These are phyloP conservation scores for Anguilla megastoma DNA, from an alignment of 2,797 vertebrate genomes.

Conservation along the genomic window DNA sequence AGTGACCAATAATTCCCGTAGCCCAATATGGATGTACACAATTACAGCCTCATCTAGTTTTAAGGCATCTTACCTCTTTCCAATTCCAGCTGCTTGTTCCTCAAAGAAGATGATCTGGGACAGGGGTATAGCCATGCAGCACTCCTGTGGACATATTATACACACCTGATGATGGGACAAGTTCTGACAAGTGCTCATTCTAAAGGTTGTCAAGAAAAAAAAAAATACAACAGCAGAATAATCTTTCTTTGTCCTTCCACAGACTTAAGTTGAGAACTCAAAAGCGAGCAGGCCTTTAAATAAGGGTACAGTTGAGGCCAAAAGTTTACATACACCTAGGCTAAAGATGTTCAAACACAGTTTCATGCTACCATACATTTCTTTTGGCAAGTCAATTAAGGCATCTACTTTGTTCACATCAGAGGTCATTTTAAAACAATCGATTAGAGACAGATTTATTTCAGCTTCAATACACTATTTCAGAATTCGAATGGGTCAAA, in stretches of 20 bases:
- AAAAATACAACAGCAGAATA: not conserved
- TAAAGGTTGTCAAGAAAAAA: not conserved
- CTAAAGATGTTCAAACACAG: too few species aligned
- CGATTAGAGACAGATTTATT: too few species aligned
- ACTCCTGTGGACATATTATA: slow-evolving; percentile 74
- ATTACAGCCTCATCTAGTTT: not conserved
- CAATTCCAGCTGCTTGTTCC: slow-evolving; percentile 93
- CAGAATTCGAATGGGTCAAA: too few species aligned
- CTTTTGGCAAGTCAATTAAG: too few species aligned
- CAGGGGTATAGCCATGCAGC: slow-evolving; percentile 86
- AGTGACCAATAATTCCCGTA: not conserved
- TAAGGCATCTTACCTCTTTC: slow-evolving; percentile 81
- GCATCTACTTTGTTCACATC: too few species aligned
- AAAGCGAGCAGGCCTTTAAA: not conserved
- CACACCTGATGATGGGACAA: not conserved
- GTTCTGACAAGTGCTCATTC: not conserved
- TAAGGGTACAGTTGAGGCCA: not conserved
- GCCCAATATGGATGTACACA: not conserved
- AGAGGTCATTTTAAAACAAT: too few species aligned
- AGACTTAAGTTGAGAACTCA: not conserved
- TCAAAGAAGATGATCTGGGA: slow-evolving; percentile 92
- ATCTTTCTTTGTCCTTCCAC: not conserved
- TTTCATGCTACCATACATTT: too few species aligned
- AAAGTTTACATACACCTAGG: not conserved
- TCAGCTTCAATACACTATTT: too few species aligned